Conservation (phyloP, 1,140 invertebrate genomes). For the Probaryconus sp. region DNA sequence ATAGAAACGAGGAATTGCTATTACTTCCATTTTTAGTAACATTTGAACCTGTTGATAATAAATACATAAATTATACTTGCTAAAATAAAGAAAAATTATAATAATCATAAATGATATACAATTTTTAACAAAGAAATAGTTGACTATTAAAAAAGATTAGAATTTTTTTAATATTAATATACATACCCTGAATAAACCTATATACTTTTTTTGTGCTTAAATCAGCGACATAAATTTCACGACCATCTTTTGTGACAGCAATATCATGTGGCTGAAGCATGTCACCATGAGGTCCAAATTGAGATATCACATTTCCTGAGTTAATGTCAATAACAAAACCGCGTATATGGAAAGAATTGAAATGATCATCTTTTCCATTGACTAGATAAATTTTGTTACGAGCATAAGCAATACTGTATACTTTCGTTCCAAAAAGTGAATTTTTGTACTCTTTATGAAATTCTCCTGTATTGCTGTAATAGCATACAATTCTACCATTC, state of each 20-base stretch:
- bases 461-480: constrained; percentile 81
- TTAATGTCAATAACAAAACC: constrained; percentile 84
- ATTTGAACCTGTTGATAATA: constrained; percentile 38
- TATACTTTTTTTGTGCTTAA: constrained; percentile 82
- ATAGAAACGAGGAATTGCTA: constrained; percentile 17
- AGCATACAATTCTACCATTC: constrained; percentile 91
- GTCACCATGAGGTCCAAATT: constrained; percentile 81
- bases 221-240: constrained; percentile 86
- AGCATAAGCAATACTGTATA: constrained; percentile 86
- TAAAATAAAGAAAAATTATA: constrained; percentile 1
- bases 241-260: constrained; percentile 83
- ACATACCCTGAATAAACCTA: constrained; percentile 80
- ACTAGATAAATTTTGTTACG: constrained; percentile 75
- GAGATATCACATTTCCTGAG: constrained; percentile 79
- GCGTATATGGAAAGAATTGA: constrained; percentile 74
- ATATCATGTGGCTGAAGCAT: constrained; percentile 88
- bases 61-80: constrained; percentile 8
- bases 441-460: constrained; percentile 81
- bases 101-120: background rate
- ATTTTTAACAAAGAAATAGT: too few relatives aligned
- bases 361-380: constrained; percentile 61
- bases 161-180: background rate
- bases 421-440: constrained; percentile 80
- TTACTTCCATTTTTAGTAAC: constrained; percentile 16
- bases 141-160: background rate